Base-by-base conservation (phyloP, 2,888 invertebrate genomes). In the Zygogramma bicolorata region DNA sequence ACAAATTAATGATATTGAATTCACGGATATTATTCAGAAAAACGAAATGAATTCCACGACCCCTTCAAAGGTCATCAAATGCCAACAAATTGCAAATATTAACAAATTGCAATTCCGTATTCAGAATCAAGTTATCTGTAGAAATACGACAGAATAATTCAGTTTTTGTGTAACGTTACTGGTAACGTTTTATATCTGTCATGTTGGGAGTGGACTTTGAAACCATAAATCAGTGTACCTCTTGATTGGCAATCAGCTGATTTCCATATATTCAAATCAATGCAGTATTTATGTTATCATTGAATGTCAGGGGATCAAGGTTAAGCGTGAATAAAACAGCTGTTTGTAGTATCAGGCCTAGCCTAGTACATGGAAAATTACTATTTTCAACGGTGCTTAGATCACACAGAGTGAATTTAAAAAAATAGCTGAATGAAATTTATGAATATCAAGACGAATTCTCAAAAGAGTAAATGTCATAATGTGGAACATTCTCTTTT, bases 221-320 rank as follows among this genome's bases (percentile, higher is more conserved):
- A 46, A 22, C 15, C 63, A 63, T 46, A 63, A 29, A 63, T 49
- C 18, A 63, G 10, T 20, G 63, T 63, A 49, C 15, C 31, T 42
- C 18, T 6, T 63, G 40, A 63, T 46, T 63, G 46, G 29, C 42
- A 42, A 31, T 38, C 42, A 46, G n/a, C 31, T 60, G 40, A 42
- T 67, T 67, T 46, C 42, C 67, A 67, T 67, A 60, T 67, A 67
- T 59, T 59, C 67, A 60, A 67, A 67, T 59, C 27, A 31, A 29
- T 40, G 40, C 20, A 66, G 27, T 59, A 66, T 66, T 66, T 20
- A 67, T 40, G 40, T 38, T 66, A 67, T 60, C 46, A 60, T 15
- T 34, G 58, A 67, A 63, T 18, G 46, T 46, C 18, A 29, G 42
- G 46, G 63, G 29, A 63, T 63, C 63, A 63, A 63, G 63, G 63